phyloP scores from a whole-genome alignment of 2,113 vertebrate genomes.

The Oncorhynchus kisutch region DNA sequence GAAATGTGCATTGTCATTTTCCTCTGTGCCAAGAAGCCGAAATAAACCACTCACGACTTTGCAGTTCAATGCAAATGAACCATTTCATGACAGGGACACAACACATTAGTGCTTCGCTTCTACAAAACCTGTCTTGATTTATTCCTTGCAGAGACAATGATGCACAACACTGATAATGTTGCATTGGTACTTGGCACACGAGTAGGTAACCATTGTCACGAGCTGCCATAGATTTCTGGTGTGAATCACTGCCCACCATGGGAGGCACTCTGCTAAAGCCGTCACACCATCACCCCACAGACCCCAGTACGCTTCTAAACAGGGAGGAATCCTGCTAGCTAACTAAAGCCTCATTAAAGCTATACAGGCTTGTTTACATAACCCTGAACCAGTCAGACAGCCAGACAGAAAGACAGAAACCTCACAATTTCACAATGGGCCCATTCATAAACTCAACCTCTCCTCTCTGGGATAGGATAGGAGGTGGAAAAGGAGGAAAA shows the following conservation, averaged over 20 bases:
- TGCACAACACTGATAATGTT: background rate
- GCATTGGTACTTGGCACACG: background rate
- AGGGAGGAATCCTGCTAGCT: slow-evolving; percentile 64
- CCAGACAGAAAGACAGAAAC: slow-evolving; percentile 62
- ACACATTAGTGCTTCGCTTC: background rate
- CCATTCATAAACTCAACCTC: slow-evolving; percentile 65
- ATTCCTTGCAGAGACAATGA: too few relatives aligned
- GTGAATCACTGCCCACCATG: background rate
- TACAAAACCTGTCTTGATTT: background rate
- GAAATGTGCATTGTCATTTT: too few relatives aligned
- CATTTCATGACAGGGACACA: background rate
- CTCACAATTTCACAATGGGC: slow-evolving; percentile 67
- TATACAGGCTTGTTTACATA: slow-evolving; percentile 62
- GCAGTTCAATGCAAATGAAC: background rate
- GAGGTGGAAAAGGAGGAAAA: slow-evolving; percentile 47
- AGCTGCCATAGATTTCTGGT: background rate
- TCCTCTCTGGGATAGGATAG: slow-evolving; percentile 49
- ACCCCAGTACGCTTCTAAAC: slow-evolving; percentile 45
- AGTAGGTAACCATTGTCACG: background rate
- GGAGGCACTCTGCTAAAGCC: slow-evolving; percentile 22
- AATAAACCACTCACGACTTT: background rate
- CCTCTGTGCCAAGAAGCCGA: too few relatives aligned
- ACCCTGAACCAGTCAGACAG: slow-evolving; percentile 37
- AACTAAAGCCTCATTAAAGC: slow-evolving; percentile 71
- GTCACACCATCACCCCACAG: slow-evolving; percentile 4